phyloP scores from a whole-genome alignment of 2,113 vertebrate species.

The Carettochelys insculpta region DNA sequence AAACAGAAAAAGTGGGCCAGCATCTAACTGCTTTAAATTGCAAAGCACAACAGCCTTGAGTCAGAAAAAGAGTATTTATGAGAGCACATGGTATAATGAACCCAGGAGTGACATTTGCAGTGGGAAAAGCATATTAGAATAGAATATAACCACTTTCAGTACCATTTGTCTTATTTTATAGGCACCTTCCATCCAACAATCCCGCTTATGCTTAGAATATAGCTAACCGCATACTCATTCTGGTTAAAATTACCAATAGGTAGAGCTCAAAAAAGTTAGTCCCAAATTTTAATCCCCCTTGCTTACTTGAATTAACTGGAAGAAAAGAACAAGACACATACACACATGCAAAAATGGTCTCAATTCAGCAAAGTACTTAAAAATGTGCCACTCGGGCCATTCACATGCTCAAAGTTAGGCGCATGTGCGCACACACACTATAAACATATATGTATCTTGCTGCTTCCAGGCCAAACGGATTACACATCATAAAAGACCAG shows the following conservation, averaged over 20 bases:
- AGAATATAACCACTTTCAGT: conserved; percentile 31
- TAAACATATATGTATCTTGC: too few relatives aligned
- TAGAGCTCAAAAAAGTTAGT: neutral
- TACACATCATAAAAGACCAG: neutral
- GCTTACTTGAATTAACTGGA: neutral
- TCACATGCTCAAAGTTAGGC: neutral
- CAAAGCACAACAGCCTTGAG: conserved; percentile 62
- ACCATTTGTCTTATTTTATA: conserved; percentile 25
- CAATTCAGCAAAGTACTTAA: neutral
- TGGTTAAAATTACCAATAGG: neutral
- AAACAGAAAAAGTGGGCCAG: conserved; percentile 67
- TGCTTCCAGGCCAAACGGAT: neutral
- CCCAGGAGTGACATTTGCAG: conserved; percentile 41
- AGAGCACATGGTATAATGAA: conserved; percentile 50
- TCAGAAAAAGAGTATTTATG: conserved; percentile 57
- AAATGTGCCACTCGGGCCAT: neutral
- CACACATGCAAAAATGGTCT: neutral
- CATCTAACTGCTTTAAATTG: conserved; percentile 69
- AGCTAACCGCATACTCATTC: neutral
- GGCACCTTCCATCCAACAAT: neutral
- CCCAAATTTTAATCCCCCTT: neutral
- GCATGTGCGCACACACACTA: neutral
- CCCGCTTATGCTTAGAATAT: neutral
- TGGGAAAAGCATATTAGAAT: conserved; percentile 17
- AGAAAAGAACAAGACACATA: neutral